Evolutionary conservation across 2,113 vertebrate genomes (phyloP).

Genomic region (Aegotheles bennettii): DNA sequence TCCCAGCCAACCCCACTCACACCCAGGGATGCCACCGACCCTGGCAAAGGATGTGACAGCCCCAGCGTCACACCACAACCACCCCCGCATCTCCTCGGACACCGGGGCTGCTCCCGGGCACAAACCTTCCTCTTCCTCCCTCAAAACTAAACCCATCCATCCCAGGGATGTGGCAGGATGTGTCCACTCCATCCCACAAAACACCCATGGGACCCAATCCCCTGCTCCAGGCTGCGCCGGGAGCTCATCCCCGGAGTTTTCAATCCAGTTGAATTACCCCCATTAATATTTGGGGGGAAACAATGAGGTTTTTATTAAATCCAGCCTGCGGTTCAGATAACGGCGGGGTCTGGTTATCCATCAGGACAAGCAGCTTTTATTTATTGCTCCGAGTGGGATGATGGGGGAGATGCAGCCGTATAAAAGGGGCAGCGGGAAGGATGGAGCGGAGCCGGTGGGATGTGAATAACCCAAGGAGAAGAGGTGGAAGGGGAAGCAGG

Average conservation of each 20-base stretch:
- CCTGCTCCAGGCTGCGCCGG: background rate
- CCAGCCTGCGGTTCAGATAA: background rate
- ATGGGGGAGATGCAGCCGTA: background rate
- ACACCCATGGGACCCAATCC: background rate
- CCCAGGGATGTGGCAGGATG: background rate
- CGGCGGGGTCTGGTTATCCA: background rate
- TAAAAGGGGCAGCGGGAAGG: background rate
- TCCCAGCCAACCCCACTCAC: fast-evolving
- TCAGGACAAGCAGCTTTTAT: background rate
- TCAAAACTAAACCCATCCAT: background rate
- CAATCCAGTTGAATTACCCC: background rate
- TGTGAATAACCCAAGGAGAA: background rate
- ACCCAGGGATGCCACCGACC: background rate
- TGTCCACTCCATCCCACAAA: background rate
- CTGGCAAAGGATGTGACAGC: background rate
- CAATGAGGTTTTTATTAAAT: no score
- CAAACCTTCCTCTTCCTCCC: background rate
- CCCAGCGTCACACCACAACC: background rate
- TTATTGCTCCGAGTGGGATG: background rate
- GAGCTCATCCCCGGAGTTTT: background rate
- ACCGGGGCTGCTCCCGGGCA: background rate
- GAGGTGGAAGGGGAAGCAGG: conserved; percentile 24
- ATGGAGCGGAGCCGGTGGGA: background rate
- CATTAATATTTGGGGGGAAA: background rate
- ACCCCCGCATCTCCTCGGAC: fast-evolving